Percentiles rank a stretch among this genome's conserved stretches.
Conservation (phyloP, 2,888 invertebrate genomes). For the Cryptus armator region DNA sequence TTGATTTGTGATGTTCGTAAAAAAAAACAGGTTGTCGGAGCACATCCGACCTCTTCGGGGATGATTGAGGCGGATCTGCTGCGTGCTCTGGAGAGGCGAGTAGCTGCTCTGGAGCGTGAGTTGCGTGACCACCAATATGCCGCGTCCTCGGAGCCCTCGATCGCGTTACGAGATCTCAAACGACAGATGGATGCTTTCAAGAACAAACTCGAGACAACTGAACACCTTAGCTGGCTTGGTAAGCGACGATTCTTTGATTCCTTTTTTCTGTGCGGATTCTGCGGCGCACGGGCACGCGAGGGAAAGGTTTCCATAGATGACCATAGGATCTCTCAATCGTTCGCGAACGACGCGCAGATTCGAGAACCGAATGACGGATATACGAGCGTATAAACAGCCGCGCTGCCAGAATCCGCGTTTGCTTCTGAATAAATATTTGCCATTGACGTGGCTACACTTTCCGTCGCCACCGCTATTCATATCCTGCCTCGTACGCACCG, state of each 20-base stretch:
- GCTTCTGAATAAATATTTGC: conserved; percentile 82
- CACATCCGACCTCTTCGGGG: conserved; percentile 81
- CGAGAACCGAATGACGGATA: conserved; percentile 77
- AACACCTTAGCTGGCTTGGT: conserved; percentile 89
- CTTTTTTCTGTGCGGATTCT: background rate
- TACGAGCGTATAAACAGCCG: conserved; percentile 78
- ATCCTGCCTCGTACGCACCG: conserved; percentile 68
- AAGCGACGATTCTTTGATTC: conserved; percentile 74
- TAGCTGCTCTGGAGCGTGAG: conserved; percentile 87
- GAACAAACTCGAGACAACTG: conserved; percentile 88
- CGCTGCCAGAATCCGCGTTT: conserved; percentile 72
- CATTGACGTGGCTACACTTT: conserved; percentile 62
- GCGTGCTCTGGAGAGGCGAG: conserved; percentile 86
- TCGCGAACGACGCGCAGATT: conserved; percentile 67
- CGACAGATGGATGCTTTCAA: conserved; percentile 87
- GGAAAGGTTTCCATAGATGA: conserved; percentile 38
- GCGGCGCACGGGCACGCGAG: background rate
- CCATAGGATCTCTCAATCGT: conserved; percentile 53
- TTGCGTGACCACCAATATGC: conserved; percentile 85
- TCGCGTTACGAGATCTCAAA: conserved; percentile 87
- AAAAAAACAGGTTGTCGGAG: conserved; percentile 81
- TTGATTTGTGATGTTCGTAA: conserved; percentile 9
- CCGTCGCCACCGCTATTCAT: conserved; percentile 76
- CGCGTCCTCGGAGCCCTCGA: conserved; percentile 86
- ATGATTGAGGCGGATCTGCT: conserved; percentile 86